phyloP scores from a whole-genome alignment of 2,888 invertebrate genomes.

The Frankliniella fusca region DNA sequence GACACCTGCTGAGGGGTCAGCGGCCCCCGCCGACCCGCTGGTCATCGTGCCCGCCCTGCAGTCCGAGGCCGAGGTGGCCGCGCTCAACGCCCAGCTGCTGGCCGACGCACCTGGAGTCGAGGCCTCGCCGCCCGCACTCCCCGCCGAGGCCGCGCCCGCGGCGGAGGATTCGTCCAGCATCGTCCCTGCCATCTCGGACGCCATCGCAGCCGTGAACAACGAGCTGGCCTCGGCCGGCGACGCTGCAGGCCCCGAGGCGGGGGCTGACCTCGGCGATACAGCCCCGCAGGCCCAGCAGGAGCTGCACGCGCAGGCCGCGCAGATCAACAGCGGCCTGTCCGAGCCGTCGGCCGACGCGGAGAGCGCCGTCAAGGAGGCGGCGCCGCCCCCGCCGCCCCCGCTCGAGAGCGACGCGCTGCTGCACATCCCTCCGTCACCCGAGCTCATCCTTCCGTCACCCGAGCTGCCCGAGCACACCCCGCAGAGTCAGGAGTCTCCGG shows the following conservation, averaged over 20 bases:
- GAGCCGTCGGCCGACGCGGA: background rate
- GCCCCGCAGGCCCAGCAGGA: background rate
- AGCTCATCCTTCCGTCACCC: background rate
- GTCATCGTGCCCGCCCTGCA: background rate
- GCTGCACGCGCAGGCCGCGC: background rate
- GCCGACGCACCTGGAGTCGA: background rate
- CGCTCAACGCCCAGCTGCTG: background rate
- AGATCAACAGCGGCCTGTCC: conserved; percentile 4
- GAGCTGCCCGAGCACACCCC: background rate
- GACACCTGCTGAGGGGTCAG: background rate
- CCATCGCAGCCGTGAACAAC: conserved; percentile 16
- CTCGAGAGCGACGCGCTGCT: background rate
- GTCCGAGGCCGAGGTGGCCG: background rate
- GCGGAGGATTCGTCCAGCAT: background rate
- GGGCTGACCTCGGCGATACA: background rate
- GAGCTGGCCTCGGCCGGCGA: background rate
- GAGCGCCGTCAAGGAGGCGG: background rate
- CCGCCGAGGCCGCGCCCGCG: background rate
- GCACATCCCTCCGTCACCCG: background rate
- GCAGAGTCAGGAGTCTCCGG: background rate
- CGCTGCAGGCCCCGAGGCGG: background rate
- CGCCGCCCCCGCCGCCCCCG: background rate
- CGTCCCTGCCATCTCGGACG: background rate
- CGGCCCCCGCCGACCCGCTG: background rate
- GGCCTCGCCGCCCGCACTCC: background rate